phyloP scores from a whole-genome alignment of 1,140 invertebrate genomes.

The Atopsyche davidsoni region DNA sequence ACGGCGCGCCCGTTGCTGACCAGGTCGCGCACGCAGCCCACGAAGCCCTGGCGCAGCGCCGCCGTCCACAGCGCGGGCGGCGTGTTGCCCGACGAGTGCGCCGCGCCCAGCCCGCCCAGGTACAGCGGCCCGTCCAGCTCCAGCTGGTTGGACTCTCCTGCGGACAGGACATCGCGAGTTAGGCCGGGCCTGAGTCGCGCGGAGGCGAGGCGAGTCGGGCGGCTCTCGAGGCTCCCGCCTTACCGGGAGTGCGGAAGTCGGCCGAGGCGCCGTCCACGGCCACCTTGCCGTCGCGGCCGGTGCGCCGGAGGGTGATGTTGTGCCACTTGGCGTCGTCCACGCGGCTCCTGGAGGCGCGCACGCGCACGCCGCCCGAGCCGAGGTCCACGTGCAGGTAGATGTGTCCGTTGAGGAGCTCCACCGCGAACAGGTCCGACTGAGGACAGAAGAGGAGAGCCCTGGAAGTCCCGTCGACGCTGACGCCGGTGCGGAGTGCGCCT shows the following conservation, averaged over 20 bases:
- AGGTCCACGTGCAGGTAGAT: constrained; percentile 87
- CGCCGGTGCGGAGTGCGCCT: too few relatives aligned
- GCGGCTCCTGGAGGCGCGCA: constrained; percentile 71
- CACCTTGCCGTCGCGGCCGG: constrained; percentile 76
- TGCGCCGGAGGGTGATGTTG: constrained; percentile 72
- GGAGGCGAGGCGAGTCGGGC: constrained; percentile 79
- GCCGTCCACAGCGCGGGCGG: constrained; percentile 89
- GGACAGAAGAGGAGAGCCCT: too few relatives aligned
- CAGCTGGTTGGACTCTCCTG: constrained; percentile 78
- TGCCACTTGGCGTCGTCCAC: constrained; percentile 93
- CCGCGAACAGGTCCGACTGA: constrained; percentile 84
- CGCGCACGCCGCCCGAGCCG: constrained; percentile 82
- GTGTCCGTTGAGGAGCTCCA: constrained; percentile 90
- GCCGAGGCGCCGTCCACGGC: constrained; percentile 82
- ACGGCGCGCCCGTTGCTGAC: constrained; percentile 87
- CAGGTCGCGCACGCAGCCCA: constrained; percentile 92
- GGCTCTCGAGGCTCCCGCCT: constrained; percentile 80
- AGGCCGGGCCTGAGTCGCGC: constrained; percentile 83
- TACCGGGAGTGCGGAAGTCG: constrained; percentile 86
- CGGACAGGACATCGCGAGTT: too few relatives aligned
- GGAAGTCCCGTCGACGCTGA: too few relatives aligned
- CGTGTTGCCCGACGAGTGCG: constrained; percentile 65
- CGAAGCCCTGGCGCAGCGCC: constrained; percentile 81
- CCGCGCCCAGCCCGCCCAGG: constrained; percentile 78
- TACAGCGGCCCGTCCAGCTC: constrained; percentile 86